These are phyloP conservation scores for Rhinoderma darwinii DNA, from an alignment of 2,113 vertebrate species.

Conservation along the genomic window DNA sequence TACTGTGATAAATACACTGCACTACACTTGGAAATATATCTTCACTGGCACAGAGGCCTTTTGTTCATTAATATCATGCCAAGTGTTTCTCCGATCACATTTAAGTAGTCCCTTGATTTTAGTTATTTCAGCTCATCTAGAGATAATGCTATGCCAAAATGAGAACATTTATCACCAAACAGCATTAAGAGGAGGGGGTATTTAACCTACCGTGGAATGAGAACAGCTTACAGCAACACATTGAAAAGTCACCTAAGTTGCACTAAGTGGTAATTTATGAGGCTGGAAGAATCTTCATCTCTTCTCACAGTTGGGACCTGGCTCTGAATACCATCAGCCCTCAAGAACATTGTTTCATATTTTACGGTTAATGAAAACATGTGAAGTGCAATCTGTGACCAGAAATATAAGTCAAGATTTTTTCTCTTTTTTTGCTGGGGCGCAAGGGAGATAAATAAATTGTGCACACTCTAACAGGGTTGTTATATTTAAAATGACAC, in stretches of 20 bases:
- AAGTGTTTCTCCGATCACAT: constrained; percentile 61
- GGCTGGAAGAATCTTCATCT: constrained; percentile 59
- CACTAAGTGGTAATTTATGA: constrained; percentile 70
- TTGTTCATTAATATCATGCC: constrained; percentile 61
- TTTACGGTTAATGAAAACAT: constrained; percentile 71
- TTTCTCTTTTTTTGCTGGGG: constrained; percentile 74
- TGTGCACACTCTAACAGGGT: constrained; percentile 65
- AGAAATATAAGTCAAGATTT: constrained; percentile 68
- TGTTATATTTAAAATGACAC: not conserved
- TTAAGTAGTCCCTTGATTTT: constrained; percentile 59
- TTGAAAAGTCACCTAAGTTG: constrained; percentile 66
- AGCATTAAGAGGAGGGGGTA: constrained; percentile 66
- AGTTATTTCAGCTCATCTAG: constrained; percentile 66
- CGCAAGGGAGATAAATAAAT: constrained; percentile 72
- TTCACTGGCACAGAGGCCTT: constrained; percentile 51
- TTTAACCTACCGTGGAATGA: constrained; percentile 66
- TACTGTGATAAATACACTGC: constrained; percentile 37
- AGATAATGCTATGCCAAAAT: constrained; percentile 64
- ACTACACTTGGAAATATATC: constrained; percentile 62
- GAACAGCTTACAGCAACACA: constrained; percentile 67
- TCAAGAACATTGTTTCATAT: constrained; percentile 67
- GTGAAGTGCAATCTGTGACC: constrained; percentile 64
- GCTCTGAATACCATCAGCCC: constrained; percentile 66
- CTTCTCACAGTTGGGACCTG: constrained; percentile 61
- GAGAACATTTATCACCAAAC: constrained; percentile 67